Percentiles rank a stretch among this genome's conserved stretches.
Evolutionary conservation across 2,888 invertebrate species (phyloP).

Genomic region (Tetrapedia diversipes): DNA sequence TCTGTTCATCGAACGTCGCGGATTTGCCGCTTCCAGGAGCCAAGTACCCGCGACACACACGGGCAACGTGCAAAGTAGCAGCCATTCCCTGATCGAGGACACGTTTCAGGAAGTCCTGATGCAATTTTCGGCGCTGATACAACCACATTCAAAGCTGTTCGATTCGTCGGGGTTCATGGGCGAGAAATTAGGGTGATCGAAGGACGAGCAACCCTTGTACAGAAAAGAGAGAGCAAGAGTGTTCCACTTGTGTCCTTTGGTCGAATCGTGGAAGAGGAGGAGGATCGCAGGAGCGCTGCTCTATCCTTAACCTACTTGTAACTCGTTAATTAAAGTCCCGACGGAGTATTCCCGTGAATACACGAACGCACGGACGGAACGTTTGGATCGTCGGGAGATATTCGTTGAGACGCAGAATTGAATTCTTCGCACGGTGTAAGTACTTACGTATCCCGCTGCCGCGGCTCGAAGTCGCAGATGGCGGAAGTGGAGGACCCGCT

Average conservation of each 20-base stretch:
- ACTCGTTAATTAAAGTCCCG: conserved; percentile 63
- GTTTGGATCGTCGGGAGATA: neutral
- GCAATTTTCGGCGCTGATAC: neutral
- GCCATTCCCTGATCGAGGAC: conserved; percentile 26
- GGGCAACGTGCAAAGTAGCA: conserved; percentile 79
- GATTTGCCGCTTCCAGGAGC: neutral
- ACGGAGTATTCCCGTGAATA: conserved; percentile 57
- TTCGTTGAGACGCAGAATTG: neutral
- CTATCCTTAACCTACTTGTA: conserved; percentile 64
- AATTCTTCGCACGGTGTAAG: neutral
- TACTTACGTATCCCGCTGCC: neutral
- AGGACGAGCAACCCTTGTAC: conserved; percentile 3
- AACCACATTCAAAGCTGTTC: neutral
- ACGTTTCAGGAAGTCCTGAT: neutral
- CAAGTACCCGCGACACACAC: conserved; percentile 49
- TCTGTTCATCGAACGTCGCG: conserved; percentile 18
- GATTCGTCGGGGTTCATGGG: neutral
- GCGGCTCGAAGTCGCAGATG: neutral
- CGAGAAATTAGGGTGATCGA: neutral
- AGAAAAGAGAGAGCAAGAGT: no score
- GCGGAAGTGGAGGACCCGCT: neutral
- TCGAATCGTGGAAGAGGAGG: conserved; percentile 32
- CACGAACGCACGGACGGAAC: conserved; percentile 26
- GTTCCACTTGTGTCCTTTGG: no score
- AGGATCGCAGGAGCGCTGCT: conserved; percentile 47